Percentiles rank a stretch among this genome's conserved stretches.
Evolutionary conservation across 2,113 vertebrate species (phyloP).

Genomic region (Zosterops hypoxanthus): DNA sequence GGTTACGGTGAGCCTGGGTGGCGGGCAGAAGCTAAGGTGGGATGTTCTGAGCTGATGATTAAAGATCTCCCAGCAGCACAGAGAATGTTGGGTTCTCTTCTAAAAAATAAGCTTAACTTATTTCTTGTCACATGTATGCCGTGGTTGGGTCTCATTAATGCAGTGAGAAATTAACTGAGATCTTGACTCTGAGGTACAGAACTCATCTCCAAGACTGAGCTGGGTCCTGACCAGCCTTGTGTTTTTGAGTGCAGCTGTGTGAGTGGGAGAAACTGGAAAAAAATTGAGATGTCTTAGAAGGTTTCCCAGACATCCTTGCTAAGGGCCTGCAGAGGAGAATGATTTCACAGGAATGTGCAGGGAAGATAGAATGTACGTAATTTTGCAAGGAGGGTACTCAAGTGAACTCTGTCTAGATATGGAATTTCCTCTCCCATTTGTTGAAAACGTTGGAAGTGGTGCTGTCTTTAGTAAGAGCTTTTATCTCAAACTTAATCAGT

Average conservation of each 20-base stretch:
- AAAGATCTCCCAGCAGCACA: neutral
- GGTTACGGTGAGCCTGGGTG: conserved; percentile 81
- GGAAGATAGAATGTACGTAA: neutral
- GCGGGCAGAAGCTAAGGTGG: neutral
- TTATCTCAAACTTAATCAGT: neutral
- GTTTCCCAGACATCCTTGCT: neutral
- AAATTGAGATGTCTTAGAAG: neutral
- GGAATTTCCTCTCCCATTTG: neutral
- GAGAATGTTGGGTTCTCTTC: neutral
- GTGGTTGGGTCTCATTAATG: neutral
- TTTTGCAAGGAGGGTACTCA: neutral
- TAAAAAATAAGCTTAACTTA: neutral
- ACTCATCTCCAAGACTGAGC: neutral
- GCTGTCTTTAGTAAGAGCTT: neutral
- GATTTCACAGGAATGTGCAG: neutral
- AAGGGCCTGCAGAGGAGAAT: neutral
- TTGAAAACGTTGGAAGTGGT: neutral
- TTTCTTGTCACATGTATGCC: neutral
- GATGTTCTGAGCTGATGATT: neutral
- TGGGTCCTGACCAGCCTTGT: neutral
- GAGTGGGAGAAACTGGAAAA: neutral
- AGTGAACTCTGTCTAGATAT: neutral
- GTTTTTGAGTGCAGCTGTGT: neutral
- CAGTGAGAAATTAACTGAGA: neutral
- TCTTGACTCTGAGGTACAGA: neutral